A percentile compares a stretch with the other conserved stretches of the same genome.
Evolutionary conservation across 1,140 invertebrate species (phyloP).

Genomic region (Eriocheir sinensis): DNA sequence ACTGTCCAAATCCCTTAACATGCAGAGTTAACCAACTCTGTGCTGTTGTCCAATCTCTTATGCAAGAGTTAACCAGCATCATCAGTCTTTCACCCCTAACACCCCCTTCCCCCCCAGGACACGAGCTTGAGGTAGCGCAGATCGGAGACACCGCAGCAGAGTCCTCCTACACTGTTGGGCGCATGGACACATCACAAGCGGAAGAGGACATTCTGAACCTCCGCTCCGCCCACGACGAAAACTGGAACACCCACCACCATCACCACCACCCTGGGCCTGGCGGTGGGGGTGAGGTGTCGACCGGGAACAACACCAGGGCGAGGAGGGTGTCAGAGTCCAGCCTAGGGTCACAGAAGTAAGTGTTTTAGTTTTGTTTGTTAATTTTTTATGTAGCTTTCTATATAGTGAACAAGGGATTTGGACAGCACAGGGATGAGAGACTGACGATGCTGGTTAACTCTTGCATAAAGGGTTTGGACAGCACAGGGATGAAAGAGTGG

Average conservation of each 20-base stretch:
- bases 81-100: neutral
- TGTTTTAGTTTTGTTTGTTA: too few relatives aligned
- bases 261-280: conserved; percentile 55
- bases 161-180: conserved; percentile 92
- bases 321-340: conserved; percentile 70
- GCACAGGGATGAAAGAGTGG: too few relatives aligned
- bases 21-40: too few relatives aligned
- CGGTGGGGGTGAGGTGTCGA: too few relatives aligned
- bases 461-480: too few relatives aligned
- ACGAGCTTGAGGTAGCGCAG: conserved; percentile 90
- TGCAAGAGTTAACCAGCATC: too few relatives aligned
- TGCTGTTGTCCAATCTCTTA: too few relatives aligned
- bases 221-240: conserved; percentile 85
- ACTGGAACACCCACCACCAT: conserved; percentile 54
- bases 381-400: too few relatives aligned
- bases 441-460: too few relatives aligned
- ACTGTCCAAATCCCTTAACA: too few relatives aligned
- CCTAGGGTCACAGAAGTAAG: conserved; percentile 72
- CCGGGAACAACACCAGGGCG: neutral
- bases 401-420: conserved; percentile 14
- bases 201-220: conserved; percentile 89
- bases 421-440: too few relatives aligned
- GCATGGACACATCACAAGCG: conserved; percentile 89
- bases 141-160: conserved; percentile 89
- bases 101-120: conserved; percentile 83